Conservation (phyloP, 2,113 vertebrate genomes). For the Tragelaphus imberbis region DNA sequence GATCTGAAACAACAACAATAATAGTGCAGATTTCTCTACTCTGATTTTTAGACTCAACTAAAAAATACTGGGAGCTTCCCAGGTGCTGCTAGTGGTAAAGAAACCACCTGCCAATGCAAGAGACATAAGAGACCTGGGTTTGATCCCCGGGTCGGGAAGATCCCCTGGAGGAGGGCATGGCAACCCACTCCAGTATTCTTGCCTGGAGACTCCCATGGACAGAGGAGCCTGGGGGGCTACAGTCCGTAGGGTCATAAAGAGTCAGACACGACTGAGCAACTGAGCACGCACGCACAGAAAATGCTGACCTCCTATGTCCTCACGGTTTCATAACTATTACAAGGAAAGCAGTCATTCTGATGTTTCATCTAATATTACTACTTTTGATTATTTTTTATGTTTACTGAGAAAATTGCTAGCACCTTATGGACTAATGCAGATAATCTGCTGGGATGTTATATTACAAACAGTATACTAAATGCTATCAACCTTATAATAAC, state of each 20-base stretch:
- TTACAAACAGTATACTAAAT: not conserved
- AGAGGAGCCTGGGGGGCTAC: not conserved
- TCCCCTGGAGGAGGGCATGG: not conserved
- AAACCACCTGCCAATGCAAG: not conserved
- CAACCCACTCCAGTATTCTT: not conserved
- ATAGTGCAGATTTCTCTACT: not conserved
- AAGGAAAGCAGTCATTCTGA: not conserved
- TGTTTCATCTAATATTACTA: conserved; percentile 17
- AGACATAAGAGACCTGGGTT: not conserved
- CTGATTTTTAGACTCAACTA: not conserved
- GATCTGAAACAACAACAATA: not conserved
- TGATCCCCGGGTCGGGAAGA: not conserved
- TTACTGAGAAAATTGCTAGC: conserved; percentile 7
- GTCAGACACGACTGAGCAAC: not conserved
- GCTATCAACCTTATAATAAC: not conserved
- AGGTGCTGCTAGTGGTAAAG: not conserved
- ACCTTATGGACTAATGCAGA: conserved; percentile 12
- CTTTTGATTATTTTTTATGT: conserved; percentile 32
- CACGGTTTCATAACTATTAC: not conserved
- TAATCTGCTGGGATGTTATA: not conserved
- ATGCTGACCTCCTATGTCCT: not conserved
- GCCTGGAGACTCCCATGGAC: not conserved
- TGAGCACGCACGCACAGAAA: not conserved
- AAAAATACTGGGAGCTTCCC: not conserved
- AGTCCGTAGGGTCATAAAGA: not conserved